phyloP scores from a whole-genome alignment of 2,888 invertebrate species.

The Sipha maydis region DNA sequence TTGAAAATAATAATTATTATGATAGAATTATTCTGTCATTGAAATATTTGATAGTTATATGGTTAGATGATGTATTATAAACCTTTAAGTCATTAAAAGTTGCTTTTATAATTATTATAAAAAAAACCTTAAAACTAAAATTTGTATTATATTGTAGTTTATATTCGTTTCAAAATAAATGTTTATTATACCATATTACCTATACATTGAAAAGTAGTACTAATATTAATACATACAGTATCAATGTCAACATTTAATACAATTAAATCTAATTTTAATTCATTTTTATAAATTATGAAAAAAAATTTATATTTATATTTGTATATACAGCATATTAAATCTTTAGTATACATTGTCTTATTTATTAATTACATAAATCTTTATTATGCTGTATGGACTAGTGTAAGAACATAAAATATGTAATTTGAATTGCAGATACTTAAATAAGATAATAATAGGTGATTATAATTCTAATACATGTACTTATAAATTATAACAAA shows the following conservation, averaged over 20 bases:
- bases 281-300: background rate
- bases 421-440: background rate
- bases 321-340: background rate
- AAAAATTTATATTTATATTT: background rate
- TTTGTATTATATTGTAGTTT: no score
- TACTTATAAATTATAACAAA: background rate
- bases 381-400: background rate
- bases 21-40: no score
- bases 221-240: background rate
- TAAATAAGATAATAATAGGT: background rate
- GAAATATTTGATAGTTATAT: no score
- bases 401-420: background rate
- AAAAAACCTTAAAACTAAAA: background rate
- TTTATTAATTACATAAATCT: no score
- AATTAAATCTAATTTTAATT: slow-evolving; percentile 3
- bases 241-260: background rate
- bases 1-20: no score
- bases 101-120: background rate
- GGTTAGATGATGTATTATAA: no score
- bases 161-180: no score
- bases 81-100: no score
- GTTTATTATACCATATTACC: no score
- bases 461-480: no score
- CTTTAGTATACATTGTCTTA: background rate
- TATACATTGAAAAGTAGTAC: background rate